Percentiles rank a stretch among this genome's conserved stretches.
These are phyloP conservation scores for Pogonomyrmex californicus DNA, from an alignment of 1,140 invertebrate species.

Conservation along the genomic window DNA sequence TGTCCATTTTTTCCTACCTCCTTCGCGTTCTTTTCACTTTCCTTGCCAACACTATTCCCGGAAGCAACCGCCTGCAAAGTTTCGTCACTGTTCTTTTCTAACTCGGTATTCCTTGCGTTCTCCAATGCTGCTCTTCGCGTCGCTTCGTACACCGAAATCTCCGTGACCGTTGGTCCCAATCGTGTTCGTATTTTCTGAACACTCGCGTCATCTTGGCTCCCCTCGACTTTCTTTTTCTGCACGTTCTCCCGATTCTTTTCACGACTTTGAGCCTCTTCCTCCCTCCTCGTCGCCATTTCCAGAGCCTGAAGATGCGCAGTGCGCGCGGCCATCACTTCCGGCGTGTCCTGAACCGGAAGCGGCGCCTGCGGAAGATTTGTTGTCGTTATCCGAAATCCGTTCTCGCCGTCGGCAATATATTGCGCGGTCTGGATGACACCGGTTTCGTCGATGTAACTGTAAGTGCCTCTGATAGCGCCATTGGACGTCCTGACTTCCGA, in stretches of 20 bases:
- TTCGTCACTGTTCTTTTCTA: slow-evolving; percentile 42
- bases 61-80: slow-evolving; percentile 26
- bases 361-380: slow-evolving; percentile 87
- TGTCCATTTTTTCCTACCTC: slow-evolving; percentile 4
- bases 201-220: neutral
- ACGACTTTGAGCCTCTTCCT: neutral
- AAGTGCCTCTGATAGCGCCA: slow-evolving; percentile 81
- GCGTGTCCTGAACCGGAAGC: slow-evolving; percentile 80
- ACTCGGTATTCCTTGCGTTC: slow-evolving; percentile 22
- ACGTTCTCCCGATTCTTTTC: neutral
- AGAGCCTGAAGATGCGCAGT: slow-evolving; percentile 77
- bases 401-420: slow-evolving; percentile 80
- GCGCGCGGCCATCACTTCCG: slow-evolving; percentile 80
- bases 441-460: slow-evolving; percentile 87
- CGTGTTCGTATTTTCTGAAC: neutral
- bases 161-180: neutral
- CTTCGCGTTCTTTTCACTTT: slow-evolving; percentile 6
- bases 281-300: slow-evolving; percentile 17
- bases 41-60: neutral
- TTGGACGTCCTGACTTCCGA: slow-evolving; percentile 83
- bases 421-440: slow-evolving; percentile 85
- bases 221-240: neutral
- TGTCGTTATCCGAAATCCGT: slow-evolving; percentile 87
- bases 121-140: neutral
- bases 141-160: too few relatives aligned